phyloP scores from a whole-genome alignment of 1,140 invertebrate species.

The Orchesella cincta region DNA sequence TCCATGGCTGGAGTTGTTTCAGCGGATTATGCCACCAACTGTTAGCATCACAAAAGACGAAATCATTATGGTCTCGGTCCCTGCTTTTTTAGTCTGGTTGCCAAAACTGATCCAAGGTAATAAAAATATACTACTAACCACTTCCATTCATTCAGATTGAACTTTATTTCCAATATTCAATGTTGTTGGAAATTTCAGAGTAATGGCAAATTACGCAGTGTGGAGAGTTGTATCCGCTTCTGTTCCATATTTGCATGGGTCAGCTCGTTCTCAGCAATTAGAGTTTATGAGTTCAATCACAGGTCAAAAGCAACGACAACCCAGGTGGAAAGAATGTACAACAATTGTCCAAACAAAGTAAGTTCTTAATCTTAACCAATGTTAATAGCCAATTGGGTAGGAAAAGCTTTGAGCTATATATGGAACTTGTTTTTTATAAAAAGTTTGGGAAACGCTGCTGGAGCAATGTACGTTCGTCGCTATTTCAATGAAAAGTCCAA shows the following conservation, averaged over 20 bases:
- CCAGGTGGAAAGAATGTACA: constrained; percentile 32
- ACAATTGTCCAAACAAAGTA: constrained; percentile 16
- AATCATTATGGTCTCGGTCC: constrained; percentile 56
- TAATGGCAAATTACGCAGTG: constrained; percentile 57
- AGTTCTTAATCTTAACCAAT: neutral
- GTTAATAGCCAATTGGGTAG: neutral
- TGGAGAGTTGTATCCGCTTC: constrained; percentile 53
- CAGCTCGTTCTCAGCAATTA: neutral
- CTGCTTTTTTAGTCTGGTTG: constrained; percentile 54
- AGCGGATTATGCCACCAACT: constrained; percentile 50
- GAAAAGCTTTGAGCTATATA: neutral
- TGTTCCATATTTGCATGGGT: constrained; percentile 12
- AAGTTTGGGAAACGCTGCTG: constrained; percentile 56
- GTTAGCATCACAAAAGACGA: constrained; percentile 55
- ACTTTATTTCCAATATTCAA: neutral
- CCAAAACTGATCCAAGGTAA: constrained; percentile 37
- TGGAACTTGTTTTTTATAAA: constrained; percentile 43
- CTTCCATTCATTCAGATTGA: neutral
- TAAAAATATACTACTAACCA: neutral
- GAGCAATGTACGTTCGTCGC: constrained; percentile 53
- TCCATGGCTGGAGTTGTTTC: constrained; percentile 29
- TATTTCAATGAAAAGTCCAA: constrained; percentile 47
- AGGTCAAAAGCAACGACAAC: constrained; percentile 21
- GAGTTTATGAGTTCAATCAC: constrained; percentile 10
- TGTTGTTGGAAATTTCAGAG: constrained; percentile 44